Conservation (phyloP, 2,797 vertebrate genomes). For the Spinus olivaceus region DNA sequence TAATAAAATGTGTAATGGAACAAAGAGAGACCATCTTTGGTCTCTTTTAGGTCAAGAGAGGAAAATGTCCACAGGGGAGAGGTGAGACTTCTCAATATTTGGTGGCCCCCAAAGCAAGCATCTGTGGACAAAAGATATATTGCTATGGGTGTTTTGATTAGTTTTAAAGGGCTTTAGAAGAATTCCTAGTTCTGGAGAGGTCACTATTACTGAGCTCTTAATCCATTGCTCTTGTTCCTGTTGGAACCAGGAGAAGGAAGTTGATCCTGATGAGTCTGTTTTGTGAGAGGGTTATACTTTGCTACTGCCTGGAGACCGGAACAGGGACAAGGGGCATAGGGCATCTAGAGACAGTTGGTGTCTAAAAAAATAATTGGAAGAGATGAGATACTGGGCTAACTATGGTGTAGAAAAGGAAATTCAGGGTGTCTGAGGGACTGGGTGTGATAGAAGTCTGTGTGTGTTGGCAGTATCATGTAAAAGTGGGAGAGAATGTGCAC, state of each 20-base stretch:
- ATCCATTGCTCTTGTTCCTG: not conserved
- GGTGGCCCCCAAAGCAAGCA: not conserved
- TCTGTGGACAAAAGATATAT: not conserved
- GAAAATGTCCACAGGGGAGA: not conserved
- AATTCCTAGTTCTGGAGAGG: not conserved
- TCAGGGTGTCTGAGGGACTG: not conserved
- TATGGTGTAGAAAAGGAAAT: not conserved
- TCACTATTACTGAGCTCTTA: accelerated
- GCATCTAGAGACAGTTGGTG: not conserved
- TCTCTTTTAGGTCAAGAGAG: not conserved
- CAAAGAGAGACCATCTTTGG: not conserved
- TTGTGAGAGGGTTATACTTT: not conserved
- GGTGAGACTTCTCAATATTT: not conserved
- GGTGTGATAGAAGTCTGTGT: not conserved
- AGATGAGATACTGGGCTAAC: not conserved
- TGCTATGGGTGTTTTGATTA: not conserved
- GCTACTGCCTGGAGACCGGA: not conserved
- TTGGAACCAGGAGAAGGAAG: not conserved
- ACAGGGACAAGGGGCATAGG: not conserved
- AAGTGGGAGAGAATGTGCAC: not conserved
- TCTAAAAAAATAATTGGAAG: not conserved
- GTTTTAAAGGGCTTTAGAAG: not conserved
- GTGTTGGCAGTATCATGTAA: not conserved
- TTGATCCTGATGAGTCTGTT: not conserved
- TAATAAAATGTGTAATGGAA: not conserved